phyloP scores from a whole-genome alignment of 2,888 invertebrate species.

The Lepeophtheirus nordmannii region DNA sequence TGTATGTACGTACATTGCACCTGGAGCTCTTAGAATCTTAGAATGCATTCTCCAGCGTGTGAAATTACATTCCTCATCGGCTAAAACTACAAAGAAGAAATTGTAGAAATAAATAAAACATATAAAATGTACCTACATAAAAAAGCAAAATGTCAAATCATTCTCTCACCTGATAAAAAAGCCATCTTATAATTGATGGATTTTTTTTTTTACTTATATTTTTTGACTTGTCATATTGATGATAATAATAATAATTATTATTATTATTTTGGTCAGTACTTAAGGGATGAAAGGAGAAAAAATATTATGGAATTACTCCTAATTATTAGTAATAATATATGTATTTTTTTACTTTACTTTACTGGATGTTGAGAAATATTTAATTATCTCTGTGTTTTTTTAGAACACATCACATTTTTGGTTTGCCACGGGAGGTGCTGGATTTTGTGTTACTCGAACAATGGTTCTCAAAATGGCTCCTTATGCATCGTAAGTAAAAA shows the following conservation, averaged over 20 bases:
- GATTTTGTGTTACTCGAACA: slow-evolving; percentile 19
- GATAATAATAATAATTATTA: not conserved
- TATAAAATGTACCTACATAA: too few relatives aligned
- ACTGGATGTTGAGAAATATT: not conserved
- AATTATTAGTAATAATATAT: not conserved
- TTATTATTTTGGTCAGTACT: not conserved
- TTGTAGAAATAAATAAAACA: not conserved
- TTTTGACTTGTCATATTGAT: too few relatives aligned
- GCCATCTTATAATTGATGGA: too few relatives aligned
- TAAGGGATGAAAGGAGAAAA: not conserved
- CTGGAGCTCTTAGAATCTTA: too few relatives aligned
- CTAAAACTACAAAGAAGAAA: not conserved
- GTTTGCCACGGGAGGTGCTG: slow-evolving; percentile 23
- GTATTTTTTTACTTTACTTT: not conserved
- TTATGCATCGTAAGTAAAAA: slow-evolving; percentile 16
- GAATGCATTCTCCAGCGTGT: too few relatives aligned
- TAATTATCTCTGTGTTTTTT: not conserved
- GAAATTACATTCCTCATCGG: too few relatives aligned
- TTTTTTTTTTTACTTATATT: too few relatives aligned
- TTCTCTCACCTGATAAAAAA: too few relatives aligned
- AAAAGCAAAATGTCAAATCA: too few relatives aligned
- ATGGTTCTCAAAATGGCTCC: slow-evolving; percentile 23
- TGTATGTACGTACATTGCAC: too few relatives aligned
- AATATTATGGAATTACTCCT: not conserved
- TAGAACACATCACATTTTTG: slow-evolving; percentile 20